Conservation (phyloP, 2,113 vertebrate genomes). For the Nothocercus nigrocapillus region DNA sequence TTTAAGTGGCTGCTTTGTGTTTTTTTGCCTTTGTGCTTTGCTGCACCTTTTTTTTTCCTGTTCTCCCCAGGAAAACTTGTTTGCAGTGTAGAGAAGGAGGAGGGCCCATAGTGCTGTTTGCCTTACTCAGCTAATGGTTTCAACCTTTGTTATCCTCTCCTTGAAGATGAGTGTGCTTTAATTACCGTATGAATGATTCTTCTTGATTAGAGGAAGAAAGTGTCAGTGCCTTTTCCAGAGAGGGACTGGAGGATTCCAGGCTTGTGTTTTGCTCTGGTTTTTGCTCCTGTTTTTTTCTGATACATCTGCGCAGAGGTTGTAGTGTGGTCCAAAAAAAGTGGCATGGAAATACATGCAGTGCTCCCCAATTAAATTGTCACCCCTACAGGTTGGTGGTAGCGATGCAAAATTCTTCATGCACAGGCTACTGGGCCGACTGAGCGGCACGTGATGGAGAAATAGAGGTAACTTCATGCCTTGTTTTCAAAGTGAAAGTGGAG, state of each 20-base stretch:
- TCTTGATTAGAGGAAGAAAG: slow-evolving; percentile 62
- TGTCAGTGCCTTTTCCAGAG: slow-evolving; percentile 15
- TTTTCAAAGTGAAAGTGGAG: not conserved
- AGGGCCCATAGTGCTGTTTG: not conserved
- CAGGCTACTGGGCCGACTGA: not conserved
- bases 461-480: not conserved
- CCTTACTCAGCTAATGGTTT: slow-evolving; percentile 57
- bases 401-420: not conserved
- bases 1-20: slow-evolving; percentile 41
- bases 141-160: slow-evolving; percentile 56
- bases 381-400: not conserved
- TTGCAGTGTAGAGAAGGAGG: not conserved
- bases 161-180: slow-evolving; percentile 68
- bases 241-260: not conserved
- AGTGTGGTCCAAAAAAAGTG: not conserved
- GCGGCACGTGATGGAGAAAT: not conserved
- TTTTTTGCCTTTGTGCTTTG: slow-evolving; percentile 64
- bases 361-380: not conserved
- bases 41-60: not conserved
- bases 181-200: slow-evolving; percentile 58
- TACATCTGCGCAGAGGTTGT: not conserved
- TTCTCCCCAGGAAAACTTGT: not conserved
- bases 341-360: not conserved
- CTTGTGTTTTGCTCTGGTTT: not conserved
- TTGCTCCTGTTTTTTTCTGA: not conserved